Percentiles rank a stretch among this genome's conserved stretches.
Conservation (phyloP, 2,113 vertebrate species). For the Penelope pileata region DNA sequence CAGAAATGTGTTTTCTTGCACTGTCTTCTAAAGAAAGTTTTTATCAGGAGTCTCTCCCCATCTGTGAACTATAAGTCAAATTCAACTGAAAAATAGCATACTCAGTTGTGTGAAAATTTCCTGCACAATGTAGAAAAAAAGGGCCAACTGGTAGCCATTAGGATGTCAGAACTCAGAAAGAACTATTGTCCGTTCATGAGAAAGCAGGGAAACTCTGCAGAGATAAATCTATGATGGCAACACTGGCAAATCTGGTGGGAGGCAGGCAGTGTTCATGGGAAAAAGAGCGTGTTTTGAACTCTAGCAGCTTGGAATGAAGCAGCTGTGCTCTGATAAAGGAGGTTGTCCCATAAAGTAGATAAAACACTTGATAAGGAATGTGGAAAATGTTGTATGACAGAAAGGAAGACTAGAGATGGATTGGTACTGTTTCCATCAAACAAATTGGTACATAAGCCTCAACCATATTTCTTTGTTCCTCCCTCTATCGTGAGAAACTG, state of each 20-base stretch:
- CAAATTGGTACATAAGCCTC: neutral
- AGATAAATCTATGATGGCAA: conserved; percentile 41
- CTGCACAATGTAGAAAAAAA: conserved; percentile 42
- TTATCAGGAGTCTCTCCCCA: conserved; percentile 4
- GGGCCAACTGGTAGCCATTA: conserved; percentile 22
- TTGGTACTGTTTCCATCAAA: neutral
- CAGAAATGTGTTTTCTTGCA: conserved; percentile 57
- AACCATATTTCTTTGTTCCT: neutral
- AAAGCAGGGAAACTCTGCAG: neutral
- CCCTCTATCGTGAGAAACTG: neutral
- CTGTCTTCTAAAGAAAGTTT: conserved; percentile 51
- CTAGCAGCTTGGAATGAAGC: neutral
- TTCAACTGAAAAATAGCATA: conserved; percentile 50
- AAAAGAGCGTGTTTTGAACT: conserved; percentile 12
- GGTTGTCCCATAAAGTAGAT: neutral
- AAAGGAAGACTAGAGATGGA: neutral
- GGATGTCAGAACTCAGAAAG: conserved; percentile 29
- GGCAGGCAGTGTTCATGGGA: neutral
- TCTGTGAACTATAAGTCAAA: conserved; percentile 48
- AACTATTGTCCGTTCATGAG: conserved; percentile 47
- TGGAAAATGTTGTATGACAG: neutral
- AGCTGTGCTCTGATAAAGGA: neutral
- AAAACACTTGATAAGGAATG: neutral
- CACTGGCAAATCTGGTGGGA: neutral
- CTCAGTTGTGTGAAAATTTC: conserved; percentile 35